Evolutionary conservation across 2,888 invertebrate species (phyloP).

Genomic region (Neoitamus cyanurus): DNA sequence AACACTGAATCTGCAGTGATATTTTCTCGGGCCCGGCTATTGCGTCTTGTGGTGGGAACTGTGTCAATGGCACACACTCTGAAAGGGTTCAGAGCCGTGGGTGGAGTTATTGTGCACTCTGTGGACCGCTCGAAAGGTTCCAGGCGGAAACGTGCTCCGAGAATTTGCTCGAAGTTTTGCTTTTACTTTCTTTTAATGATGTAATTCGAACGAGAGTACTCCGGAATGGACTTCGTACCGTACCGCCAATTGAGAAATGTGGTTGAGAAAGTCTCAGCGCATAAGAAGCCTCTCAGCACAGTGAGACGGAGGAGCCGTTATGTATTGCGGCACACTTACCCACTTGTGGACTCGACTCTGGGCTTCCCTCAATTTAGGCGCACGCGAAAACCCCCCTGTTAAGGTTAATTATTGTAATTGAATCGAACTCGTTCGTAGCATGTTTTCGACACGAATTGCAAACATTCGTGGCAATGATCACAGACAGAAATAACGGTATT

Average conservation of each 20-base stretch:
- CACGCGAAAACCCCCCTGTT: not conserved
- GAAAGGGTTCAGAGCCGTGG: not conserved
- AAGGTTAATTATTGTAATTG: not conserved
- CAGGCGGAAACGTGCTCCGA: not conserved
- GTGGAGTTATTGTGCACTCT: not conserved
- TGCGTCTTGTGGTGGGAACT: slow-evolving; percentile 5
- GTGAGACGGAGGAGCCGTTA: not conserved
- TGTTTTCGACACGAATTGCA: no score
- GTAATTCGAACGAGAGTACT: slow-evolving; percentile 7
- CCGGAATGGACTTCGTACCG: not conserved
- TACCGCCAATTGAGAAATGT: not conserved
- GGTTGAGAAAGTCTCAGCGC: not conserved
- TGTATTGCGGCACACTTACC: not conserved
- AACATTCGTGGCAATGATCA: no score
- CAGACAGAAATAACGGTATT: no score
- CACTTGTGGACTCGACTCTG: not conserved
- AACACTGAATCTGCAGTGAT: not conserved
- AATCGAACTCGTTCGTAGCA: not conserved
- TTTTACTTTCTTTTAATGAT: slow-evolving; percentile 30
- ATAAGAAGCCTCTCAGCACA: not conserved
- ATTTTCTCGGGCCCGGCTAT: not conserved
- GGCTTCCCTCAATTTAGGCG: not conserved
- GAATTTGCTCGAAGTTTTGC: slow-evolving; percentile 10
- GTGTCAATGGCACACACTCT: not conserved
- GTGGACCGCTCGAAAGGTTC: not conserved